A percentile compares a stretch with the other conserved stretches of the same genome.
These are phyloP conservation scores for Syndactyla subalaris DNA, from an alignment of 2,797 vertebrate genomes.

Conservation along the genomic window DNA sequence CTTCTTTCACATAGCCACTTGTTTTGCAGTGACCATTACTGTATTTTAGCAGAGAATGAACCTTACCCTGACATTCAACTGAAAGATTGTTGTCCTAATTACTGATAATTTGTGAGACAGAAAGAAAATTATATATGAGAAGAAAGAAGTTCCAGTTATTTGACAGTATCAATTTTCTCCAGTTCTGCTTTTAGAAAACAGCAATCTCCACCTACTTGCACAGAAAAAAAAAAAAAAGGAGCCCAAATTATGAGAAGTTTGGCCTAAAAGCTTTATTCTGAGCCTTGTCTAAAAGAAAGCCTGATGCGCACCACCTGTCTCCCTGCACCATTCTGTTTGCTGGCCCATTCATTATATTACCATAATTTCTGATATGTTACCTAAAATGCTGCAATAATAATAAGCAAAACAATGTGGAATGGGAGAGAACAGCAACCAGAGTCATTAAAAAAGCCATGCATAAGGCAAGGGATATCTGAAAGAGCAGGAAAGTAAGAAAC, in stretches of 20 bases:
- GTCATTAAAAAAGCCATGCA: background rate
- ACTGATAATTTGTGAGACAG: background rate
- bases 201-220: background rate
- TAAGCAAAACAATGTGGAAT: background rate
- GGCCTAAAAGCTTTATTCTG: background rate
- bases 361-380: background rate
- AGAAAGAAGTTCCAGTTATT: background rate
- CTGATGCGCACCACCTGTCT: fast-evolving
- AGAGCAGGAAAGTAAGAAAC: background rate
- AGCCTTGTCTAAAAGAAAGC: background rate
- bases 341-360: background rate
- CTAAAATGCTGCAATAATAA: background rate
- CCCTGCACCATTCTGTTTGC: background rate
- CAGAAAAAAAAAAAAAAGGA: background rate
- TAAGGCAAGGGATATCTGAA: background rate
- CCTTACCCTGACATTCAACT: background rate
- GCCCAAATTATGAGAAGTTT: background rate
- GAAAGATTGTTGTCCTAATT: background rate
- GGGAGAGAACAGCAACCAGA: background rate
- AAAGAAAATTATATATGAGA: background rate
- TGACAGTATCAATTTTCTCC: background rate
- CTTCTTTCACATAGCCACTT: background rate
- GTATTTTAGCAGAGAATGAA: background rate
- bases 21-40: background rate
- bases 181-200: background rate